phyloP scores from a whole-genome alignment of 2,888 invertebrate species.

The Cordilura impudica region DNA sequence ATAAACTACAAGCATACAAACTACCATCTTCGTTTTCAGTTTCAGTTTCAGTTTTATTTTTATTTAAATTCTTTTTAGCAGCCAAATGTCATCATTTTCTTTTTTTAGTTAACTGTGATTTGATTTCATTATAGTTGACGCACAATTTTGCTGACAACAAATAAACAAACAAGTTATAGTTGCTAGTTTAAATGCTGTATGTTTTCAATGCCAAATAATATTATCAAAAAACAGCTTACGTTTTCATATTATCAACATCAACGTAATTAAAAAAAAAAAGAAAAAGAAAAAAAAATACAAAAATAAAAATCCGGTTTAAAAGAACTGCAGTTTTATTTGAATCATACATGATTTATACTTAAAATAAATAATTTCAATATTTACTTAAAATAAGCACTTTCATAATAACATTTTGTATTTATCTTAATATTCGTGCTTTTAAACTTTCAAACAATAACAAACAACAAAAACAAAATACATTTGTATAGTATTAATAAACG shows the following conservation, averaged over 20 bases:
- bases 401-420: too few species aligned
- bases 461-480: too few species aligned
- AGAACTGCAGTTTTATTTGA: conserved; percentile 17
- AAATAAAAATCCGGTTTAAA: conserved; percentile 27
- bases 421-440: too few species aligned
- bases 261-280: conserved; percentile 1
- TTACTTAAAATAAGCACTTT: background rate
- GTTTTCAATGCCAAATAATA: conserved; percentile 28
- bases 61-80: background rate
- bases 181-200: background rate
- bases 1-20: too few species aligned
- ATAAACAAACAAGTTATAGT: background rate
- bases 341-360: conserved; percentile 10
- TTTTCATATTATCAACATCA: conserved; percentile 2
- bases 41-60: background rate
- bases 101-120: background rate
- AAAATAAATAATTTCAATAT: too few species aligned
- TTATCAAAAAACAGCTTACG: conserved; percentile 4
- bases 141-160: conserved; percentile 5
- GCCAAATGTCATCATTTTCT: background rate
- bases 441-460: too few species aligned
- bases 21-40: background rate
- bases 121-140: background rate
- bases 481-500: too few species aligned
- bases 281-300: background rate